Percentiles rank a stretch among this genome's conserved stretches.
Conservation (phyloP, 2,113 vertebrate genomes). For the Aphyosemion australe region DNA sequence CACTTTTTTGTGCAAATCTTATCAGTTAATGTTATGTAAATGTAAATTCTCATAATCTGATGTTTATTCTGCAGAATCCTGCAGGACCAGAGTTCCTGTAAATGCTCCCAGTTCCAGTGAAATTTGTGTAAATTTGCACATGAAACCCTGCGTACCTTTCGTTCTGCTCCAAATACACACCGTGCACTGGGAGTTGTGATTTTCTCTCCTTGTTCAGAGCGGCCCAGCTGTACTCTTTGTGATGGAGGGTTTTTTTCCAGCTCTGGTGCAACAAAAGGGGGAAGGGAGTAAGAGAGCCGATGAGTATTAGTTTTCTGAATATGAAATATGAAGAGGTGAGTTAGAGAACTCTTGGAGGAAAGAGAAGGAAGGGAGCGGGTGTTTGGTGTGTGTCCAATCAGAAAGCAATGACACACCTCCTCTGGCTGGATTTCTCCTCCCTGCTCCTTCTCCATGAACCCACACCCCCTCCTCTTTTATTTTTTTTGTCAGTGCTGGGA, state of each 20-base stretch:
- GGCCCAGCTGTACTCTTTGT: conserved; percentile 3
- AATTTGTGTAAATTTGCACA: not conserved
- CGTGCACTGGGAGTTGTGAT: not conserved
- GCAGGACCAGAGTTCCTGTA: not conserved
- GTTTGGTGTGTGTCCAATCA: conserved; percentile 42
- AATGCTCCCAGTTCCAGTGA: not conserved
- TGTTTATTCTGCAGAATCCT: no score
- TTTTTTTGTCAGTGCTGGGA: conserved; percentile 25
- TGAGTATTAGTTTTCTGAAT: conserved; percentile 52
- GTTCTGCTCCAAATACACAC: not conserved
- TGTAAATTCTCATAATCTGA: no score
- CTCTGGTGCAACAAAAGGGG: conserved; percentile 25
- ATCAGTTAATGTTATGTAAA: no score
- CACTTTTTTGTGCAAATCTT: no score
- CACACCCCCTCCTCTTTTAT: conserved; percentile 49
- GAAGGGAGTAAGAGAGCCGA: not conserved
- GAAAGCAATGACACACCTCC: conserved; percentile 25
- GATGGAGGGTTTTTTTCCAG: conserved; percentile 3
- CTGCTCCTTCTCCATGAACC: conserved; percentile 33
- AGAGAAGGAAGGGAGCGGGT: conserved; percentile 23
- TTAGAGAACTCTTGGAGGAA: conserved; percentile 44
- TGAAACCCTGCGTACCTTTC: not conserved
- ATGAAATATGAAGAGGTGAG: conserved; percentile 57
- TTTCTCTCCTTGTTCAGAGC: conserved; percentile 9
- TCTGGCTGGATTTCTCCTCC: conserved; percentile 26